Evolutionary conservation across 2,113 vertebrate genomes (phyloP).

Genomic region (Onychorhynchus coronatus): DNA sequence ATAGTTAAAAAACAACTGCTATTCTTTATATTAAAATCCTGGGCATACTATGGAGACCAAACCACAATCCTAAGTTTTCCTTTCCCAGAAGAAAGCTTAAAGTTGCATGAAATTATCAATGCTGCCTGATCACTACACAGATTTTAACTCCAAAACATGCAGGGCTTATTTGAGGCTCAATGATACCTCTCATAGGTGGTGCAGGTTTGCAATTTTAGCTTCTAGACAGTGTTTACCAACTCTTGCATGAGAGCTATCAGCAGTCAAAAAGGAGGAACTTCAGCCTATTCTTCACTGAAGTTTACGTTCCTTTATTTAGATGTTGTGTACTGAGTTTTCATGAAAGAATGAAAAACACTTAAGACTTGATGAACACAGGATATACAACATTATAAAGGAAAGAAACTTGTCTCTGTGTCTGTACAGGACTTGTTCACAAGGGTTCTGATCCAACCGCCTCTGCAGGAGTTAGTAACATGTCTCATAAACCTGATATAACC

Average conservation of each 20-base stretch:
- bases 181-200: not conserved
- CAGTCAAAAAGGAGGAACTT: not conserved
- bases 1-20: slow-evolving; percentile 18
- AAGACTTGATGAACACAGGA: not conserved
- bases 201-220: not conserved
- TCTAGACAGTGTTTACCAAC: not conserved
- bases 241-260: not conserved
- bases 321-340: not conserved
- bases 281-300: not conserved
- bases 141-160: not conserved
- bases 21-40: slow-evolving; percentile 13
- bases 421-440: not conserved
- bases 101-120: not conserved
- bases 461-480: rapidly evolving
- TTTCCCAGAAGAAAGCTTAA: not conserved
- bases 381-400: not conserved
- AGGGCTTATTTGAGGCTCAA: not conserved
- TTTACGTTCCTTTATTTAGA: not conserved
- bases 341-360: not conserved
- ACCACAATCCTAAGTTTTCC: not conserved
- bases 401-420: not conserved
- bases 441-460: rapidly evolving
- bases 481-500: not conserved
- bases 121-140: not conserved
- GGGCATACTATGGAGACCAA: not conserved